A percentile compares a stretch with the other conserved stretches of the same genome.
Evolutionary conservation across 1,140 invertebrate species (phyloP).

Genomic region (Sinella curviseta): DNA sequence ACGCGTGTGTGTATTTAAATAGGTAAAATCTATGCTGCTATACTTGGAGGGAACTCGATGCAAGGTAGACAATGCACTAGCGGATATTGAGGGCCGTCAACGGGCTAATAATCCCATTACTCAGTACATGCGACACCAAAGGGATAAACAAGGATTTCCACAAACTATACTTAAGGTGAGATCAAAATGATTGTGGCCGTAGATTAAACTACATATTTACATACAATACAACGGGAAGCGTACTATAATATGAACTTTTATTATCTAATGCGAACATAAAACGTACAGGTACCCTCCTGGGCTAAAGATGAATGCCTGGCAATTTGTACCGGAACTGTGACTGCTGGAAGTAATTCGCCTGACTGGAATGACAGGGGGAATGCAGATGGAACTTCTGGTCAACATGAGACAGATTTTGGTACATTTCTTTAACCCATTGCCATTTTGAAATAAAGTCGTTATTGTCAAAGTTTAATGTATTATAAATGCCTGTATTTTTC

Average conservation of each 20-base stretch:
- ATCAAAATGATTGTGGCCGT: constrained; percentile 14
- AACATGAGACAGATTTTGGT: constrained; percentile 75
- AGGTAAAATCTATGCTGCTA: constrained; percentile 89
- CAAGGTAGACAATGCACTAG: constrained; percentile 78
- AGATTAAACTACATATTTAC: background rate
- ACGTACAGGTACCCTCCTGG: constrained; percentile 73
- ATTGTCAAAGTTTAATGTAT: background rate
- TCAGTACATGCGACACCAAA: constrained; percentile 79
- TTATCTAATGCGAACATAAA: background rate
- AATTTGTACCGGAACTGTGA: constrained; percentile 49
- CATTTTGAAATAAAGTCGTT: too few species aligned
- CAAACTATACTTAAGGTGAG: constrained; percentile 79
- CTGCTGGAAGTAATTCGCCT: constrained; percentile 62
- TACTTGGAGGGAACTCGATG: constrained; percentile 86
- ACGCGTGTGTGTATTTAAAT: constrained; percentile 46
- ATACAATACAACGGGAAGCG: background rate
- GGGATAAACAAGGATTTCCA: constrained; percentile 85
- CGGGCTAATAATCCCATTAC: constrained; percentile 76
- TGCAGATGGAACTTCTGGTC: constrained; percentile 78
- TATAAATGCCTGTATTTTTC: too few species aligned
- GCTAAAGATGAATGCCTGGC: constrained; percentile 65
- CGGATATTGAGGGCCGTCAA: constrained; percentile 75
- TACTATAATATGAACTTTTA: background rate
- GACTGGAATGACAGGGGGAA: constrained; percentile 74
- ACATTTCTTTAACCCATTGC: constrained; percentile 36